Conservation (phyloP, 1,140 invertebrate species). For the Copidosoma floridanum region DNA sequence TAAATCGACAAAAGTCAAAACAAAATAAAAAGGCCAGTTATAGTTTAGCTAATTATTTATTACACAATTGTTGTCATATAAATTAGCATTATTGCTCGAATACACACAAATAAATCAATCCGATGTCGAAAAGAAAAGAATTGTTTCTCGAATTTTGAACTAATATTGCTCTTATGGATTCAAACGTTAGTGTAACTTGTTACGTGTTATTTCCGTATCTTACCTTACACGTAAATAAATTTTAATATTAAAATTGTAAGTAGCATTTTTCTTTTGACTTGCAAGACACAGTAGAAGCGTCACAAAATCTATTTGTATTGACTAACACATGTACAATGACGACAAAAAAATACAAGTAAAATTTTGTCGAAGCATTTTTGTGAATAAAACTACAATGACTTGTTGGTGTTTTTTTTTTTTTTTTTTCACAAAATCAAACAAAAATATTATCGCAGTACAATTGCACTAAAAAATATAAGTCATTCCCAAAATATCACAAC, state of each 20-base stretch:
- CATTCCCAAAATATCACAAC: constrained; percentile 14
- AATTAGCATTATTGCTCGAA: not conserved
- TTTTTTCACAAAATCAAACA: constrained; percentile 10
- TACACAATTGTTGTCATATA: constrained; percentile 12
- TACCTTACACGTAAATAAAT: constrained; percentile 6
- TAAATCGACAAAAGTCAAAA: too few relatives aligned
- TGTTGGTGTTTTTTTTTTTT: too few relatives aligned
- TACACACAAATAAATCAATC: constrained; percentile 14
- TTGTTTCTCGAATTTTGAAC: not conserved
- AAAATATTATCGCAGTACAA: too few relatives aligned
- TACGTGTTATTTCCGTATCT: constrained; percentile 2
- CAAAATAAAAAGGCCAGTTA: constrained; percentile 4
- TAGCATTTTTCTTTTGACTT: not conserved
- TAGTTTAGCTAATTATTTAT: constrained; percentile 1
- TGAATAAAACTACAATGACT: too few relatives aligned
- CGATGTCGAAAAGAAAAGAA: constrained; percentile 3
- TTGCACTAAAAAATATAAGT: too few relatives aligned
- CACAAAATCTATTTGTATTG: constrained; percentile 5
- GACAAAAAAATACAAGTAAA: constrained; percentile 8
- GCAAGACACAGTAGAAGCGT: constrained; percentile 9
- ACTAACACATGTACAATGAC: constrained; percentile 1
- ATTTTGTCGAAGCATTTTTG: constrained; percentile 17
- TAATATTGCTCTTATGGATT: constrained; percentile 4
- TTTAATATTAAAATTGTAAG: not conserved
- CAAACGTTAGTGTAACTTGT: not conserved